phyloP scores from a whole-genome alignment of 1,140 invertebrate species.

The Drosophila truncata region DNA sequence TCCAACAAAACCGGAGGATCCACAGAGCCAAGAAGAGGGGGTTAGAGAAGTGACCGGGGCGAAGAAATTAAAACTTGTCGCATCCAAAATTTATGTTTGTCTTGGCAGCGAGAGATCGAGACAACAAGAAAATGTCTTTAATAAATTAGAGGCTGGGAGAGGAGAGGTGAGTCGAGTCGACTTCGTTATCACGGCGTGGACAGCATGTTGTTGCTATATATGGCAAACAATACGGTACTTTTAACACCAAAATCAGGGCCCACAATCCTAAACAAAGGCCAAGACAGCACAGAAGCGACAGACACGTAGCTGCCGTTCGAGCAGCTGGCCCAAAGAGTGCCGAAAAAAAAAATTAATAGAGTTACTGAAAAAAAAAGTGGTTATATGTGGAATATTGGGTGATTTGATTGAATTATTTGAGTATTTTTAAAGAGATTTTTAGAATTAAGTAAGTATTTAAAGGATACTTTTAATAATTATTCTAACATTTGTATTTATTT shows the following conservation, averaged over 20 bases:
- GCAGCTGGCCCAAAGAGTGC: conserved; percentile 64
- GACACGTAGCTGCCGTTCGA: conserved; percentile 77
- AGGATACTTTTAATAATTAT: neutral
- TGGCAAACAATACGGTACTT: conserved; percentile 83
- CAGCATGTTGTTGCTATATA: conserved; percentile 66
- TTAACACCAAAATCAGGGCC: conserved; percentile 76
- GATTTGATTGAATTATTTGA: fast-evolving
- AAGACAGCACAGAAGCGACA: conserved; percentile 82
- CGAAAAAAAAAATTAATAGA: conserved; percentile 9
- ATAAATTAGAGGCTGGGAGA: conserved; percentile 71
- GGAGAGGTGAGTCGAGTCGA: conserved; percentile 16
- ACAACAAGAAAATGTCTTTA: conserved; percentile 61
- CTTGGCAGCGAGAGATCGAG: conserved; percentile 42
- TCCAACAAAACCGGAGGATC: conserved; percentile 13
- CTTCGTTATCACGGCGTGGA: conserved; percentile 56
- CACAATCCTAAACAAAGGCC: conserved; percentile 67
- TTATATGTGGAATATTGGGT: neutral
- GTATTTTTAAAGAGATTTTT: neutral
- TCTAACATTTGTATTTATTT: neutral
- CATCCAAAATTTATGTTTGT: conserved; percentile 71
- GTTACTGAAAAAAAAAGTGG: conserved; percentile 9
- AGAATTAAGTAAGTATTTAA: neutral
- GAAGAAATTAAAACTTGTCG: conserved; percentile 77
- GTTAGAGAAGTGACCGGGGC: conserved; percentile 9
- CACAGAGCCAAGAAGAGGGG: neutral